Evolutionary conservation across 2,888 invertebrate genomes (phyloP).

Genomic region (Noctuana brunneofusca): DNA sequence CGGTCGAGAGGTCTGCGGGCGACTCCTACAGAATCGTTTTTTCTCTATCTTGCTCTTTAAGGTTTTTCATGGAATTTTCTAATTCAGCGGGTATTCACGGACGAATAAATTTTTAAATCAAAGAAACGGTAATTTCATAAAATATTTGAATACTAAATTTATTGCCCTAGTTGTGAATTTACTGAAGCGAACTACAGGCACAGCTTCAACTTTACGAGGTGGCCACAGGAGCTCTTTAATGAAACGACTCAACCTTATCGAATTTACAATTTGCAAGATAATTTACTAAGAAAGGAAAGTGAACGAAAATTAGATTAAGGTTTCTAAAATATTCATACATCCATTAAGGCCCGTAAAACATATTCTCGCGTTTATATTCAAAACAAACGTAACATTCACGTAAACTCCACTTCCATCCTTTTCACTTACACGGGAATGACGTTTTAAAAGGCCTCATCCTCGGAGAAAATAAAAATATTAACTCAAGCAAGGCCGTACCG

Average conservation of each 20-base stretch:
- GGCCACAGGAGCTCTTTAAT: too few relatives aligned
- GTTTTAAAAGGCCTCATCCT: conserved; percentile 5
- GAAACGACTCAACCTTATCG: too few relatives aligned
- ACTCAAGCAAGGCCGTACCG: neutral
- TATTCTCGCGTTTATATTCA: neutral
- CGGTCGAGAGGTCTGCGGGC: conserved; percentile 13
- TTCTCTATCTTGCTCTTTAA: conserved; percentile 22
- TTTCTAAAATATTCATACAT: neutral
- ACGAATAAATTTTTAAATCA: conserved; percentile 24
- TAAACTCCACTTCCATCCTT: neutral
- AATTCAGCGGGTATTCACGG: conserved; percentile 23
- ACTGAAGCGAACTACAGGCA: conserved; percentile 5
- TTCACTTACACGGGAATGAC: conserved; percentile 1
- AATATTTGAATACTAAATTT: conserved; percentile 29
- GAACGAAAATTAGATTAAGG: too few relatives aligned
- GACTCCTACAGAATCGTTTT: conserved; percentile 12
- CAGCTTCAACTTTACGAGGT: too few relatives aligned
- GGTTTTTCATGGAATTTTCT: conserved; percentile 27
- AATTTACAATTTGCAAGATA: too few relatives aligned
- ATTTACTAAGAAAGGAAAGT: too few relatives aligned
- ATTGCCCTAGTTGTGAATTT: conserved; percentile 12
- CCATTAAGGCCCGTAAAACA: neutral
- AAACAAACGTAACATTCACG: neutral
- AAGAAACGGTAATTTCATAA: conserved; percentile 24
- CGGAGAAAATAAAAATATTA: conserved; percentile 14